Percentiles rank a stretch among this genome's conserved stretches.
phyloP scores from a whole-genome alignment of 2,888 invertebrate species.

The Drosophila subquinaria region DNA sequence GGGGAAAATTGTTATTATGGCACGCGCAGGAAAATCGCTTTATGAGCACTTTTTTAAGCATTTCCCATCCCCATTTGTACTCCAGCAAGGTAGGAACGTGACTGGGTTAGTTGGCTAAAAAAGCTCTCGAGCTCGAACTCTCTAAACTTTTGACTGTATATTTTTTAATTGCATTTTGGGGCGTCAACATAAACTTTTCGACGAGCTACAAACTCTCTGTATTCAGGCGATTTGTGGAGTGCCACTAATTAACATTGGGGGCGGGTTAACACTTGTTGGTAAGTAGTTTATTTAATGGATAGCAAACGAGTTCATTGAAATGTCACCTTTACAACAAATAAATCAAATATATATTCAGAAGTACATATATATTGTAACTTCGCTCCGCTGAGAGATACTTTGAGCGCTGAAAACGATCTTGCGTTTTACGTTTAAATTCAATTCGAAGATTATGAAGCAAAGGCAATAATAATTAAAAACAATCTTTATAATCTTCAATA shows the following conservation, averaged over 20 bases:
- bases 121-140: constrained; percentile 38
- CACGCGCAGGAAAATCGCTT: constrained; percentile 63
- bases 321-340: constrained; percentile 32
- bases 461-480: no score
- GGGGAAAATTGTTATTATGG: constrained; percentile 58
- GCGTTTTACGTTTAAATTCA: no score
- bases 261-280: constrained; percentile 26
- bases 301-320: constrained; percentile 67
- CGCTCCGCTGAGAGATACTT: not conserved
- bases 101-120: constrained; percentile 42
- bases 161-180: constrained; percentile 50
- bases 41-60: constrained; percentile 30
- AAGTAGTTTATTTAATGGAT: constrained; percentile 23
- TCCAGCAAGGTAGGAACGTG: constrained; percentile 33
- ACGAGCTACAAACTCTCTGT: constrained; percentile 10
- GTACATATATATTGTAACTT: not conserved
- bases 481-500: no score
- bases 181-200: constrained; percentile 32
- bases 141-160: constrained; percentile 38
- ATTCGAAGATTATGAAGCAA: no score
- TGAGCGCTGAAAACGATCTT: not conserved
- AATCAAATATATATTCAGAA: constrained; percentile 16
- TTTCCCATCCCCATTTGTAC: not conserved
- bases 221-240: constrained; percentile 34
- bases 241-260: constrained; percentile 39